These are phyloP conservation scores for Girardinus metallicus DNA, from an alignment of 2,797 vertebrate genomes.

Conservation along the genomic window DNA sequence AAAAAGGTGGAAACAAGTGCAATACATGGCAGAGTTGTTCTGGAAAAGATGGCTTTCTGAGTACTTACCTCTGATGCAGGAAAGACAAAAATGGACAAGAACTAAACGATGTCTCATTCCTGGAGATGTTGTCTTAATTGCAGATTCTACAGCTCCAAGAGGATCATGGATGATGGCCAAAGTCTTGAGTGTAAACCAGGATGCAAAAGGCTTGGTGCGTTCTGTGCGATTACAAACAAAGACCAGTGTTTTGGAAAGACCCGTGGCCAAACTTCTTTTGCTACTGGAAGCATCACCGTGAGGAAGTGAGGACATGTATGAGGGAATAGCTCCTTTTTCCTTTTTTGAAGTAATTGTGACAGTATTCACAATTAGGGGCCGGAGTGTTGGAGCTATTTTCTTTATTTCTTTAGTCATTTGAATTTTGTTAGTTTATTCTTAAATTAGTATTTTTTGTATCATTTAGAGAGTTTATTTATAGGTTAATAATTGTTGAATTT, in stretches of 20 bases:
- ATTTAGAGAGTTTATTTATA: no score
- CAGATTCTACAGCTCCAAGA: no score
- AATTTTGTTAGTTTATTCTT: no score
- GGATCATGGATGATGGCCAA: not conserved
- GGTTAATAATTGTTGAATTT: no score
- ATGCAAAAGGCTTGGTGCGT: not conserved
- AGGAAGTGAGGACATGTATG: not conserved
- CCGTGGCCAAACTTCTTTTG: not conserved
- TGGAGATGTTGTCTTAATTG: not conserved
- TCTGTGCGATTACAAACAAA: not conserved
- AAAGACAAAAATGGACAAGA: not conserved
- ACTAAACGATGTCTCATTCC: not conserved
- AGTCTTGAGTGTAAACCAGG: not conserved
- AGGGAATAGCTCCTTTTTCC: not conserved
- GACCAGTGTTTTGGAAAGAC: slow-evolving; percentile 1
- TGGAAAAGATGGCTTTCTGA: not conserved
- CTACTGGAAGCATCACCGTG: not conserved
- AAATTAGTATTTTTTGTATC: no score
- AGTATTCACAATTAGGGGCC: not conserved
- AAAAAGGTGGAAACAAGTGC: no score
- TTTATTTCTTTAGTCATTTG: no score
- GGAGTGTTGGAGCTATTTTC: slow-evolving; percentile 2
- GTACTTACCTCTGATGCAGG: not conserved
- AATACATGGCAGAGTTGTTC: not conserved
- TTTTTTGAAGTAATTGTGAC: not conserved